A percentile compares a stretch with the other conserved stretches of the same genome.
These are phyloP conservation scores for Corvus hawaiiensis DNA, from an alignment of 2,113 vertebrate genomes.

Conservation along the genomic window DNA sequence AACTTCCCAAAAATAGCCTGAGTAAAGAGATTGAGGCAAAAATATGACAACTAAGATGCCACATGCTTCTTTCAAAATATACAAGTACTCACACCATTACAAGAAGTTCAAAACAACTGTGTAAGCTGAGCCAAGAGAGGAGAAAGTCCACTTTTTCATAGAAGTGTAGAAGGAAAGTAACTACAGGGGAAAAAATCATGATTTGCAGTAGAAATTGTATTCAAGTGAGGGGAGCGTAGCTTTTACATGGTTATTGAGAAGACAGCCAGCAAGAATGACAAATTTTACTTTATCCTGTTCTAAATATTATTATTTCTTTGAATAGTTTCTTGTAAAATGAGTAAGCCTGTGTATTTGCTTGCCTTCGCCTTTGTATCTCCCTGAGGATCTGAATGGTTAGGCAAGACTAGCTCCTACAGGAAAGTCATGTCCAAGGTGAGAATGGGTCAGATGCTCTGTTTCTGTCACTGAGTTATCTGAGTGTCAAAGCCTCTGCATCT, in stretches of 20 bases:
- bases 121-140: background rate
- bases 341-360: background rate
- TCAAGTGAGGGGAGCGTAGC: background rate
- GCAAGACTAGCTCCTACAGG: background rate
- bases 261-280: background rate
- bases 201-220: background rate
- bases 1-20: background rate
- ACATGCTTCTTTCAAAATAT: background rate
- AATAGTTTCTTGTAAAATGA: background rate
- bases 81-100: background rate
- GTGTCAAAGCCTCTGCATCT: background rate
- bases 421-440: background rate
- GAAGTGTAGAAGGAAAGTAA: background rate
- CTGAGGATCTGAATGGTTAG: background rate
- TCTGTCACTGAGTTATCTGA: background rate
- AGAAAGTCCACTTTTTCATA: background rate
- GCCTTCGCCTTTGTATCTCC: background rate
- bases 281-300: background rate
- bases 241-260: background rate
- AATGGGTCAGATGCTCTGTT: background rate
- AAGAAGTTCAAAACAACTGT: background rate
- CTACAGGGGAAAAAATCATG: fast-evolving
- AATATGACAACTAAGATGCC: background rate
- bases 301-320: background rate
- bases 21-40: background rate